Percentiles rank a stretch among this genome's conserved stretches.
Evolutionary conservation across 2,797 vertebrate genomes (phyloP).

Genomic region (Balearica regulorum): DNA sequence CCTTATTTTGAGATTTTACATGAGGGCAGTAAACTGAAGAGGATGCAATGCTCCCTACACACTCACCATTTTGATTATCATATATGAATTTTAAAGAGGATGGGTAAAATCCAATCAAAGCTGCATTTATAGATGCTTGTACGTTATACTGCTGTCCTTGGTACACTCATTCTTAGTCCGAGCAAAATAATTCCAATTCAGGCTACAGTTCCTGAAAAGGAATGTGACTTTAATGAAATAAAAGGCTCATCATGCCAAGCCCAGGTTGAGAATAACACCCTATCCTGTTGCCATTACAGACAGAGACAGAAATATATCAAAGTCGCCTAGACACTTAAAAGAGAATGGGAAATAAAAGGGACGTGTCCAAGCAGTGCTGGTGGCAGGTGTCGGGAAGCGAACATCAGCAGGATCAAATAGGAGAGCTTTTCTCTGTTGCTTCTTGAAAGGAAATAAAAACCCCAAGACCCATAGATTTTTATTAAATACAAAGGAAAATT

Average conservation of each 20-base stretch:
- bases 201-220: conserved; percentile 52
- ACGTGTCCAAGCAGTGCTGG: conserved; percentile 76
- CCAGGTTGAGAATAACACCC: conserved; percentile 73
- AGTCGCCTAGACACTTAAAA: conserved; percentile 78
- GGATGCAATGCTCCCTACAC: neutral
- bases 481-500: conserved; percentile 57
- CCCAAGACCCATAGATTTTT: conserved; percentile 33
- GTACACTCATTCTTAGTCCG: neutral
- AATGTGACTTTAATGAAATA: conserved; percentile 72
- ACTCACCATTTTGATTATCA: conserved; percentile 40
- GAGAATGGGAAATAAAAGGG: conserved; percentile 82
- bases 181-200: conserved; percentile 47
- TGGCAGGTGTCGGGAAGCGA: conserved; percentile 76
- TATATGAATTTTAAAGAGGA: conserved; percentile 51
- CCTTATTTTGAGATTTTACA: conserved; percentile 35
- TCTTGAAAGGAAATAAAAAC: conserved; percentile 73
- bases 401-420: conserved; percentile 78
- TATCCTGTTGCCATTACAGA: conserved; percentile 76
- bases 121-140: neutral
- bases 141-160: neutral
- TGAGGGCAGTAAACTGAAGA: conserved; percentile 34
- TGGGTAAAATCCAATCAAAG: conserved; percentile 31
- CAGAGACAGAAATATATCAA: conserved; percentile 80
- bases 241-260: conserved; percentile 72
- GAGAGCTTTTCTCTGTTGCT: conserved; percentile 72